Conservation (phyloP, 2,113 vertebrate genomes). For the Porphyrio hochstetteri region DNA sequence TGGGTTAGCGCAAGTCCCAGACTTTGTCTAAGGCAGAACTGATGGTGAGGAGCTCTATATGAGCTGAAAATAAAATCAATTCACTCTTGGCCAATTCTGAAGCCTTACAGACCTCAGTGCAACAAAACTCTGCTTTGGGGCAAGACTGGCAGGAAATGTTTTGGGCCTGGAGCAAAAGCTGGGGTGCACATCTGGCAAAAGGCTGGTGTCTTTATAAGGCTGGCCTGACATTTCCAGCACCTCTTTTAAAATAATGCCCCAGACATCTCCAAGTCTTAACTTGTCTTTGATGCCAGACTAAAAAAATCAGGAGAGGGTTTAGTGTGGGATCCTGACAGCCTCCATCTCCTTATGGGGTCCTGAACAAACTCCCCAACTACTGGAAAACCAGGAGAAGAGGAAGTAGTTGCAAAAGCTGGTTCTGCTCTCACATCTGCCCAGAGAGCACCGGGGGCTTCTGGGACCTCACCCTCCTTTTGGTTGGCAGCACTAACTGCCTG, state of each 20-base stretch:
- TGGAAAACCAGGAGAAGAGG: neutral
- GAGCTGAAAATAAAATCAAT: neutral
- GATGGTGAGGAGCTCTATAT: neutral
- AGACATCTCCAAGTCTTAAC: neutral
- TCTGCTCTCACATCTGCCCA: neutral
- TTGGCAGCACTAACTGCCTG: neutral
- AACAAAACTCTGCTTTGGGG: neutral
- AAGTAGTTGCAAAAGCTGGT: neutral
- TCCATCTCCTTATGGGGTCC: neutral
- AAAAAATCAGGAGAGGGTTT: neutral
- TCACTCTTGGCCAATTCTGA: neutral
- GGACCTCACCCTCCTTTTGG: neutral
- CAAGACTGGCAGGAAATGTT: neutral
- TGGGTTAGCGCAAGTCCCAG: neutral
- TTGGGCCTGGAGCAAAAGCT: rapidly evolving
- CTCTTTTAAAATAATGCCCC: neutral
- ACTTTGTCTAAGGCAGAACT: neutral
- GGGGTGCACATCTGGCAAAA: neutral
- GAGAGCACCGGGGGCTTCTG: rapidly evolving
- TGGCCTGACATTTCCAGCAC: neutral
- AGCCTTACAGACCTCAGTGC: neutral
- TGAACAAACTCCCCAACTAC: neutral
- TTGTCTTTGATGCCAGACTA: neutral
- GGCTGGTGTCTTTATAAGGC: neutral
- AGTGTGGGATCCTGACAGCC: rapidly evolving